A percentile compares a stretch with the other conserved stretches of the same genome.
Evolutionary conservation across 2,113 vertebrate species (phyloP).

Genomic region (Dicerorhinus sumatrensis): DNA sequence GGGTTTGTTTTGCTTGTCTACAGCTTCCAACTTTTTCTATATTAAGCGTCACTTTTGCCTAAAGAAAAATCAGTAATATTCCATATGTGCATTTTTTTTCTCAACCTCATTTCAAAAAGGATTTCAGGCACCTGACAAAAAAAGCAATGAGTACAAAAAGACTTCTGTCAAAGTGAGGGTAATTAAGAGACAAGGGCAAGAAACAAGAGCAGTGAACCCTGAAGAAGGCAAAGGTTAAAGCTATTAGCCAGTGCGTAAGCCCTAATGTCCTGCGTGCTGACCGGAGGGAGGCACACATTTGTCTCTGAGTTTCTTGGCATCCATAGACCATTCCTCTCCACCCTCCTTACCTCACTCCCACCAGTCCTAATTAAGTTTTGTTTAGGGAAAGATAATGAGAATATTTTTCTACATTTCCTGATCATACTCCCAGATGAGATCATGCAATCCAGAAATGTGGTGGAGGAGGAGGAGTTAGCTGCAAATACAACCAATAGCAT

Average conservation of each 20-base stretch:
- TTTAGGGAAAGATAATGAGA: constrained; percentile 55
- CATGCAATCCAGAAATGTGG: not conserved
- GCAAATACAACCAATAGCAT: not conserved
- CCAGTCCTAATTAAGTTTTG: constrained; percentile 51
- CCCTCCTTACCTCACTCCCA: not conserved
- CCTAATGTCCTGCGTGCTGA: not conserved
- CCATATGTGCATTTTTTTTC: not conserved
- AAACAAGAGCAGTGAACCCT: not conserved
- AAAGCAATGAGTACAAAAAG: constrained; percentile 4
- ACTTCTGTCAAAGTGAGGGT: not conserved
- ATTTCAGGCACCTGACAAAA: not conserved
- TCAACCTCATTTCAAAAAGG: constrained; percentile 1
- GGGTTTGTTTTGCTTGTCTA: not conserved
- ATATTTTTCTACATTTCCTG: constrained; percentile 29
- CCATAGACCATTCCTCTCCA: not conserved
- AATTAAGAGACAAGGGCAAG: not conserved
- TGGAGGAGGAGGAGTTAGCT: not conserved
- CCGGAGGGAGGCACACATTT: not conserved
- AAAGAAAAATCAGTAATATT: constrained; percentile 34
- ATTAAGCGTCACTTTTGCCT: constrained; percentile 10
- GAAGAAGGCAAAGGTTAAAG: not conserved
- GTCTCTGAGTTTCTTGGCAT: not conserved
- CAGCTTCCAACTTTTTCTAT: constrained; percentile 32
- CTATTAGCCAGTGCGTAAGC: not conserved
- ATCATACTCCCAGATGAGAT: constrained; percentile 9